Evolutionary conservation across 2,888 invertebrate species (phyloP).

Genomic region (Chorisops tibialis): DNA sequence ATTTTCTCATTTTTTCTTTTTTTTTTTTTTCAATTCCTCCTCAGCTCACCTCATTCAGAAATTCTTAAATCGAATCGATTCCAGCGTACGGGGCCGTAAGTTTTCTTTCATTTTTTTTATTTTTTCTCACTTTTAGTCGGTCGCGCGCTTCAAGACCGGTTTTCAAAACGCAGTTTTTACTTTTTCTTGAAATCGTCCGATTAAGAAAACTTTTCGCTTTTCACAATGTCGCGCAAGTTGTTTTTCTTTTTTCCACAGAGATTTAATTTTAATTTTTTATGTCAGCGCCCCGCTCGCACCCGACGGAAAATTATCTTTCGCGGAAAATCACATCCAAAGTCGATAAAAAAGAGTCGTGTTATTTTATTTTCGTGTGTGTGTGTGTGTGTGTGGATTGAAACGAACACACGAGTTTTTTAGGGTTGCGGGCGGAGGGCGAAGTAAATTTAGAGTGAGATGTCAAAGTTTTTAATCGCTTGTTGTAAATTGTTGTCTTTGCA

Average conservation of each 20-base stretch:
- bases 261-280: slow-evolving; percentile 10
- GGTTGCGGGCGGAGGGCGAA: too few species aligned
- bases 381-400: too few species aligned
- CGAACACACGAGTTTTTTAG: too few species aligned
- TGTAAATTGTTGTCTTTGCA: too few species aligned
- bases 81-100: background rate
- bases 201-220: background rate
- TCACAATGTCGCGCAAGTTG: background rate
- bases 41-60: too few species aligned
- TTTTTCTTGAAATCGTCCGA: background rate
- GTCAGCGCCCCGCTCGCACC: slow-evolving; percentile 23
- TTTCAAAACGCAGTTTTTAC: background rate
- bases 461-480: too few species aligned
- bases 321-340: slow-evolving; percentile 34
- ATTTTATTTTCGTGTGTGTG: background rate
- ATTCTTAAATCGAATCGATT: background rate
- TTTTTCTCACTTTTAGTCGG: slow-evolving; percentile 19
- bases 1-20: too few species aligned
- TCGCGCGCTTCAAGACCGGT: slow-evolving; percentile 14
- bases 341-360: slow-evolving; percentile 31
- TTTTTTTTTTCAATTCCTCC: too few species aligned
- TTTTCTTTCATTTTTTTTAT: background rate
- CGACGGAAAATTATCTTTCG: slow-evolving; percentile 31
- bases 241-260: slow-evolving; percentile 1
- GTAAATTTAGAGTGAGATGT: too few species aligned